Conservation (phyloP, 2,113 vertebrate species). For the Gorsachius goisagi region DNA sequence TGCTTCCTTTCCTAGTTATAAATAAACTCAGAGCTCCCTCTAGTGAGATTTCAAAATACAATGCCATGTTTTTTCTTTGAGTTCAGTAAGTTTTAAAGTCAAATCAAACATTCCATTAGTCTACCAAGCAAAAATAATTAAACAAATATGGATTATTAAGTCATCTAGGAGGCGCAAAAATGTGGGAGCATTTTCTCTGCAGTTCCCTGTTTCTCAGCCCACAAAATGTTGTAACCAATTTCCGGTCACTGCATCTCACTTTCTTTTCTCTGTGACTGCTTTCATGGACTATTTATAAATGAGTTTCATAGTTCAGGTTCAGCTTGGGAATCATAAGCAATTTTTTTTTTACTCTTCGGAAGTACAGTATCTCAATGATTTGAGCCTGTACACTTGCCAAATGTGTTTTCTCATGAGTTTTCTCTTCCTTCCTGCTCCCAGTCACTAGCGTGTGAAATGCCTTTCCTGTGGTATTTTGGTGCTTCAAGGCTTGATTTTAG, state of each 20-base stretch:
- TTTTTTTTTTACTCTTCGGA: not conserved
- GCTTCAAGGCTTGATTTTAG: not conserved
- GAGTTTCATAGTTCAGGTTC: not conserved
- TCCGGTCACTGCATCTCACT: not conserved
- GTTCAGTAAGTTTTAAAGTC: not conserved
- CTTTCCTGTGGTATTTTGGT: not conserved
- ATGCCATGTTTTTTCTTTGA: fast-evolving
- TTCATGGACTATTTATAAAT: not conserved
- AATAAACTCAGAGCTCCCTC: constrained; percentile 35
- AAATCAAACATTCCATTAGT: not conserved
- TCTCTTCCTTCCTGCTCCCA: not conserved
- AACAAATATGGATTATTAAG: not conserved
- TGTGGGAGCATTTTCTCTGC: not conserved
- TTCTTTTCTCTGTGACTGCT: not conserved
- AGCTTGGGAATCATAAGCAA: not conserved
- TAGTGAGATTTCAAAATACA: not conserved
- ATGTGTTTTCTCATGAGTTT: not conserved
- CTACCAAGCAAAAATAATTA: not conserved
- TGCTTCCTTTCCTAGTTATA: not conserved
- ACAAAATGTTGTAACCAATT: not conserved
- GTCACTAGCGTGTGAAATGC: not conserved
- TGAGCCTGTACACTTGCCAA: not conserved
- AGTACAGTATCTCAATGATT: not conserved
- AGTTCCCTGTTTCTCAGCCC: not conserved
- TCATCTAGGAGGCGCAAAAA: not conserved